phyloP scores from a whole-genome alignment of 2,888 invertebrate genomes.

The Euplagia quadripunctaria region DNA sequence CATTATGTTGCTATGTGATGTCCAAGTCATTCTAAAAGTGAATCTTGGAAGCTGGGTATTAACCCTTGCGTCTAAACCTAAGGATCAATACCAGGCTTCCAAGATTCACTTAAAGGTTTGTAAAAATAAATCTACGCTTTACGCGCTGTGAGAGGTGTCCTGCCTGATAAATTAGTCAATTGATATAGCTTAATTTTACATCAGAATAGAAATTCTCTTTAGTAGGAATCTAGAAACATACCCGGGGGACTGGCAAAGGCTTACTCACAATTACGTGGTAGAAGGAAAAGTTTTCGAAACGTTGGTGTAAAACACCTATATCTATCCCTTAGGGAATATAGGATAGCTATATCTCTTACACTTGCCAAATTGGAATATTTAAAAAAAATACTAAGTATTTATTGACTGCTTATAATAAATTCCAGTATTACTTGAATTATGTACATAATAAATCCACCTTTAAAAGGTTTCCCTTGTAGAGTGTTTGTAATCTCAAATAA shows the following conservation, averaged over 20 bases:
- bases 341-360: not conserved
- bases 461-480: not conserved
- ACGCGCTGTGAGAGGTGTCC: too few relatives aligned
- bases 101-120: too few relatives aligned
- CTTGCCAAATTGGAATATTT: not conserved
- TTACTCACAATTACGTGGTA: not conserved
- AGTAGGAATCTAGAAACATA: not conserved
- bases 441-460: not conserved
- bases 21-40: too few relatives aligned
- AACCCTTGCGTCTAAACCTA: too few relatives aligned
- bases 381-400: not conserved
- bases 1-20: too few relatives aligned
- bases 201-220: not conserved
- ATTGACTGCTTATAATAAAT: not conserved
- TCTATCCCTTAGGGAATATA: not conserved
- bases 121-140: too few relatives aligned
- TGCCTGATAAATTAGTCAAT: too few relatives aligned
- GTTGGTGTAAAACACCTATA: not conserved
- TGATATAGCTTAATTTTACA: not conserved
- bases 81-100: too few relatives aligned
- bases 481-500: conserved; percentile 19
- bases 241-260: not conserved
- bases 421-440: not conserved
- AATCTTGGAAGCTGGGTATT: too few relatives aligned
- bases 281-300: too few relatives aligned